These are phyloP conservation scores for Heliconius melpomene DNA, from an alignment of 1,140 invertebrate species.

Conservation along the genomic window DNA sequence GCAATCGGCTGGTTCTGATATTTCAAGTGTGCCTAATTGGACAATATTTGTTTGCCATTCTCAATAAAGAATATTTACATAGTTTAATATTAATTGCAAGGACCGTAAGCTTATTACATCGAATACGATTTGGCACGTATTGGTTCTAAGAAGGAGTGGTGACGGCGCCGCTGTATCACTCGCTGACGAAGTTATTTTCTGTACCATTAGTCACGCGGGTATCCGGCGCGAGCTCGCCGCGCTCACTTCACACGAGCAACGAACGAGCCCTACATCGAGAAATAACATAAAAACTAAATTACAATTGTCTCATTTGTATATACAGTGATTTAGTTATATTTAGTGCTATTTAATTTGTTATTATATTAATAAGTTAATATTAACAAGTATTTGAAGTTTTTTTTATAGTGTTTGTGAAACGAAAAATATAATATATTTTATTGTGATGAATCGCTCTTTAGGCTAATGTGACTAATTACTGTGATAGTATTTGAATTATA, in stretches of 20 bases:
- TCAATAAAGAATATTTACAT: not conserved
- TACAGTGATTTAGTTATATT: not conserved
- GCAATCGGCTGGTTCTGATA: not conserved
- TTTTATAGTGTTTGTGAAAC: not conserved
- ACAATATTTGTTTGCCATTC: not conserved
- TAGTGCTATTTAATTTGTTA: not conserved
- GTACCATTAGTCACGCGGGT: slow-evolving; percentile 76
- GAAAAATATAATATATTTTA: slow-evolving; percentile 16
- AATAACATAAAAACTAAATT: slow-evolving; percentile 17
- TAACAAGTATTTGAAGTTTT: not conserved
- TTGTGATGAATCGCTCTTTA: slow-evolving; percentile 21
- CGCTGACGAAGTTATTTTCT: slow-evolving; percentile 78
- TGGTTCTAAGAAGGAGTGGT: slow-evolving; percentile 72
- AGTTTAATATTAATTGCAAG: not conserved
- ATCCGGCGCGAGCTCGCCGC: slow-evolving; percentile 66
- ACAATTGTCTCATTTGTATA: not conserved
- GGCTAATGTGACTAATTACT: slow-evolving; percentile 29
- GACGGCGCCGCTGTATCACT: slow-evolving; percentile 71
- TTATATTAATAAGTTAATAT: not conserved
- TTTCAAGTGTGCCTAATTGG: not conserved
- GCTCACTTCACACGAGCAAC: slow-evolving; percentile 32
- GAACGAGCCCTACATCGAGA: slow-evolving; percentile 27
- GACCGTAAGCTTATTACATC: slow-evolving; percentile 40
- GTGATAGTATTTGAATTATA: slow-evolving; percentile 18
- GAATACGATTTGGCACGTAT: slow-evolving; percentile 54